Evolutionary conservation across 2,888 invertebrate genomes (phyloP).

Genomic region (Dicycla oo): DNA sequence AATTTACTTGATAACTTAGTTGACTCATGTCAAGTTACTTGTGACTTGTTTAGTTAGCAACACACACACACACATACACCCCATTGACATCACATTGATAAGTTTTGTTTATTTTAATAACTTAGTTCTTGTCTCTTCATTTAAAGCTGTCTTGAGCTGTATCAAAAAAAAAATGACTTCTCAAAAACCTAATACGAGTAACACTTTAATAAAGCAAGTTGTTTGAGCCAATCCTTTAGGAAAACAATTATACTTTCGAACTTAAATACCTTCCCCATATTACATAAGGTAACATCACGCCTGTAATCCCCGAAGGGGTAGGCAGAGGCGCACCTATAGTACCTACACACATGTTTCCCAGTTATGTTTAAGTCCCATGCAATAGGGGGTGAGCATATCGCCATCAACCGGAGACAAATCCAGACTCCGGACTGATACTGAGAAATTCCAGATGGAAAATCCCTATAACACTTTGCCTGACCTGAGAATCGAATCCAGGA

Average conservation of each 20-base stretch:
- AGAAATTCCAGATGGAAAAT: too few relatives aligned
- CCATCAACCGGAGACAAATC: too few relatives aligned
- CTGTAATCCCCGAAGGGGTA: too few relatives aligned
- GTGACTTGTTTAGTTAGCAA: slow-evolving; percentile 23
- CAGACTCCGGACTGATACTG: too few relatives aligned
- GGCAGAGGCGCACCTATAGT: too few relatives aligned
- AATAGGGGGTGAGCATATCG: too few relatives aligned
- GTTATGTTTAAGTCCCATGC: too few relatives aligned
- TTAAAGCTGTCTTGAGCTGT: neutral
- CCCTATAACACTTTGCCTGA: too few relatives aligned
- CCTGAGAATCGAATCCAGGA: too few relatives aligned
- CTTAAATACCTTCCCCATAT: neutral
- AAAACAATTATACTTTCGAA: neutral
- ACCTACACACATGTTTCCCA: too few relatives aligned
- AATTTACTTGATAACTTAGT: slow-evolving; percentile 19
- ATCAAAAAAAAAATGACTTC: neutral
- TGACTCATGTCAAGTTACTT: slow-evolving; percentile 20
- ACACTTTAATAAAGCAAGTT: neutral
- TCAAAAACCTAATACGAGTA: neutral
- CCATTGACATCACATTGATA: slow-evolving; percentile 35
- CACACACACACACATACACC: too few relatives aligned
- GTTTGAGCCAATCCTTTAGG: neutral
- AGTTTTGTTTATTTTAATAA: slow-evolving; percentile 39
- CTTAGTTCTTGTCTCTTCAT: neutral
- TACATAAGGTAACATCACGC: neutral